Percentiles rank a stretch among this genome's conserved stretches.
Conservation (phyloP, 2,113 vertebrate species). For the Trogon surrucura region DNA sequence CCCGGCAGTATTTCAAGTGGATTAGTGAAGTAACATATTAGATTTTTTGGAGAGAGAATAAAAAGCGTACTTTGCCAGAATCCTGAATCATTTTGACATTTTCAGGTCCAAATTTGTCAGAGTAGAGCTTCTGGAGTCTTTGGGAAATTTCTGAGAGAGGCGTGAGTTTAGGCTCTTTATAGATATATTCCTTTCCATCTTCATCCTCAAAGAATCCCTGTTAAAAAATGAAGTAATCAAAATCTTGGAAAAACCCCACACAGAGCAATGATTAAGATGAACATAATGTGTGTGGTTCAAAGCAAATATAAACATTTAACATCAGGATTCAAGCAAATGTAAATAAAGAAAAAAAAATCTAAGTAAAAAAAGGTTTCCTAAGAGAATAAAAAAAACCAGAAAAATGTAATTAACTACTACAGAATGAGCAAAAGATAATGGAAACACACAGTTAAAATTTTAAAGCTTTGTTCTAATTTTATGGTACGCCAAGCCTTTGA, state of each 20-base stretch:
- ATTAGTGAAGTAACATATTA: not conserved
- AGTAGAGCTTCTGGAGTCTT: slow-evolving; percentile 95
- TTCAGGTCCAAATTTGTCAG: slow-evolving; percentile 97
- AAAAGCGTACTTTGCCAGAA: slow-evolving; percentile 88
- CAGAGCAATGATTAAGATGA: not conserved
- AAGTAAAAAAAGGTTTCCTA: slow-evolving; percentile 5
- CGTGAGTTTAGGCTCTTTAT: slow-evolving; percentile 98
- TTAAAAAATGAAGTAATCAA: slow-evolving; percentile 12
- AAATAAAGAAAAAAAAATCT: slow-evolving; percentile 42
- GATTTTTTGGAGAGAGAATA: not conserved
- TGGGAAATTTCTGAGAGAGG: slow-evolving; percentile 96
- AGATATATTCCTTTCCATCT: slow-evolving; percentile 98
- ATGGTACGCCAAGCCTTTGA: slow-evolving; percentile 42
- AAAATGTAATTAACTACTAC: slow-evolving; percentile 8
- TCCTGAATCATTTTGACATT: slow-evolving; percentile 99
- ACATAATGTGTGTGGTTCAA: not conserved
- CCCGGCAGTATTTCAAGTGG: not conserved
- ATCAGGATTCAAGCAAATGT: slow-evolving; percentile 33
- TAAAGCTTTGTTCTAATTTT: slow-evolving; percentile 28
- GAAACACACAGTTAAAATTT: slow-evolving; percentile 33
- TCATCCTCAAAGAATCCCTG: slow-evolving; percentile 98
- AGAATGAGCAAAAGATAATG: slow-evolving; percentile 49
- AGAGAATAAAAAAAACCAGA: not conserved
- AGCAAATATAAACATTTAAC: slow-evolving; percentile 50
- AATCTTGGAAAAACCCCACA: not conserved